These are phyloP conservation scores for Cricetomys ansorgei DNA, from an alignment of 2,113 vertebrate species.

Conservation along the genomic window DNA sequence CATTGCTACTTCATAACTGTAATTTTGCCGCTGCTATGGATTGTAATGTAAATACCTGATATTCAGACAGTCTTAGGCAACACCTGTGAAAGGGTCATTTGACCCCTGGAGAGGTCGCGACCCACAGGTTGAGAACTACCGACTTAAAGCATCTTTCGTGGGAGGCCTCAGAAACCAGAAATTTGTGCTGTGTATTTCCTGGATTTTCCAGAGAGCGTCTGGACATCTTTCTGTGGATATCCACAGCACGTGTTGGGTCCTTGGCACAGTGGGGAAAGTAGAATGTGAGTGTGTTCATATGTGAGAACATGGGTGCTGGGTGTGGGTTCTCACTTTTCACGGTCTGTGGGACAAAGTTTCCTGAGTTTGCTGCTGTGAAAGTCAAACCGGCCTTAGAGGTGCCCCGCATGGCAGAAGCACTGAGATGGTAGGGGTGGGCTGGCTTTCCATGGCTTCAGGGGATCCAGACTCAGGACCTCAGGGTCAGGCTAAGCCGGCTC, in stretches of 20 bases:
- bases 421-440: neutral
- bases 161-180: neutral
- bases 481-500: no score
- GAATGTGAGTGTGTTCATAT: neutral
- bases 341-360: no score
- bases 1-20: neutral
- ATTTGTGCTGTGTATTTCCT: neutral
- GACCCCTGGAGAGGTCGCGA: neutral
- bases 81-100: neutral
- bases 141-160: neutral
- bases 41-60: neutral
- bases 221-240: neutral
- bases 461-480: neutral
- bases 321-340: neutral
- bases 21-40: neutral
- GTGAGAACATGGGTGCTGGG: neutral
- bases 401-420: no score
- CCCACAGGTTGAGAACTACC: neutral
- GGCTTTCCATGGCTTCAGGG: neutral
- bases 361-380: neutral
- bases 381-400: neutral
- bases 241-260: neutral
- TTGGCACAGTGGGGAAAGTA: neutral
- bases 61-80: no score
- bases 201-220: neutral